Evolutionary conservation across 30 jellyfish, hydroid and myxozoan genomes (phyloP), one percentile per base, ranked within the genome.

Genomic region (Chrysaora quinquecirrha): DNA sequence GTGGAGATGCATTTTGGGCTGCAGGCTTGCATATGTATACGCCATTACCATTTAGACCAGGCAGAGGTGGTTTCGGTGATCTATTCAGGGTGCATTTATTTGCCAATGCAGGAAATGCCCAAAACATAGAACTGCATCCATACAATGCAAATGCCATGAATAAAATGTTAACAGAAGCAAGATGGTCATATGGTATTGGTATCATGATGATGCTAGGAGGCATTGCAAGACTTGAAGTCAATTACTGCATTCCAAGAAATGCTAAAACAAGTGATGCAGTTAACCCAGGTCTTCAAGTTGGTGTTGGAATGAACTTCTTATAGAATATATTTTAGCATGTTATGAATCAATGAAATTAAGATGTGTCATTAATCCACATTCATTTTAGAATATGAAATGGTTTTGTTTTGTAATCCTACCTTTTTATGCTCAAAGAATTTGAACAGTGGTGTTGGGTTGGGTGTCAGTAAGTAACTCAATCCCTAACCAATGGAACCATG

Each of bases 21-120:
- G 93, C 97, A 14, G 99, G 99, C 48, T 61, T 83, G 34, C 99
- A 94, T 77, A 18, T 94, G 75, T 94, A 94, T 62, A 94, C 99
- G 31, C 99, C 99, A 25, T 82, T 94, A 12, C 99, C 99, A 46
- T 94, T 94, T 72, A 71, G 96, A 27, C 97, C 99, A n/a, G 99
- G 99, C 28, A 72, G 68, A 74, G 99, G 97, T 3, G 97, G 97
- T 2, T 87, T 94, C 60, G 99, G 99, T 20, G 97, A 87, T 71
- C 89, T 87, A 27, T 94, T 94, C 71, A 73, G 96, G 29, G 29
- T 87, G 71, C 99, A 94, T 64, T 72, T 82, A 75, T 94, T 94
- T 84, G 96, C 90, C 22, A 87, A 84, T 76, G 99, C 99, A 1
- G 99, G 99, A 34, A 87, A 84, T 70, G 76, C 73, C 19, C 86